Conservation (phyloP, 2,888 invertebrate species). For the Drosophila prolongata region DNA sequence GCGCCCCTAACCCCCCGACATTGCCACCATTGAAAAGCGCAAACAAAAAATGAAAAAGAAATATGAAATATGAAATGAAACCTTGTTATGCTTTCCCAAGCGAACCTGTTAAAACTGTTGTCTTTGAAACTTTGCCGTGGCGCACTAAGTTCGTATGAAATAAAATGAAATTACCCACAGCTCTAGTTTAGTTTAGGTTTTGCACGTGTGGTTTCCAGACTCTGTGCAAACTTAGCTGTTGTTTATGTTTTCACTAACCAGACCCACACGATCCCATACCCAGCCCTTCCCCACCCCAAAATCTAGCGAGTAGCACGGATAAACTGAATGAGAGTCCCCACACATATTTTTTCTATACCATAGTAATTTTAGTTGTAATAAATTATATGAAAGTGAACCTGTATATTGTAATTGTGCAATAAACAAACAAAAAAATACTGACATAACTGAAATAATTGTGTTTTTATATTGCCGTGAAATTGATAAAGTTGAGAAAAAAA, state of each 20-base stretch:
- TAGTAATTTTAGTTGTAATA: conserved; percentile 73
- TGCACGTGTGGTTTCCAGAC: conserved; percentile 44
- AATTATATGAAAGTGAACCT: conserved; percentile 77
- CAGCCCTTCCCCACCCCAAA: conserved; percentile 44
- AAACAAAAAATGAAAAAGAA: conserved; percentile 14
- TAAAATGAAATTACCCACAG: conserved; percentile 29
- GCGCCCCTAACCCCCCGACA: conserved; percentile 45
- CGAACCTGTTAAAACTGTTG: conserved; percentile 70
- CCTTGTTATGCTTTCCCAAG: conserved; percentile 59
- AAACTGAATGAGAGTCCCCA: conserved; percentile 41
- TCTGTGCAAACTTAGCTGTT: conserved; percentile 66
- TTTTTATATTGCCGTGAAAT: background rate
- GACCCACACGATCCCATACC: conserved; percentile 24
- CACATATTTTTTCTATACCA: conserved; percentile 47
- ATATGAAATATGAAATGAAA: conserved; percentile 37
- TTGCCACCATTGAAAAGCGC: conserved; percentile 27
- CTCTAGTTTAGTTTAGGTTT: conserved; percentile 49
- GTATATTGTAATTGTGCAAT: conserved; percentile 82
- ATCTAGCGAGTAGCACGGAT: conserved; percentile 40
- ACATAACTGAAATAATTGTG: conserved; percentile 26
- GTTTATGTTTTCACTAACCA: conserved; percentile 72
- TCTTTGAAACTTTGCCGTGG: conserved; percentile 30
- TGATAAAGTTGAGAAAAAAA: background rate
- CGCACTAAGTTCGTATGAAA: conserved; percentile 12
- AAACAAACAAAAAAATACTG: conserved; percentile 75